Base-by-base conservation (phyloP, 2,888 invertebrate genomes). In the Hemicrepidius hirtus region DNA sequence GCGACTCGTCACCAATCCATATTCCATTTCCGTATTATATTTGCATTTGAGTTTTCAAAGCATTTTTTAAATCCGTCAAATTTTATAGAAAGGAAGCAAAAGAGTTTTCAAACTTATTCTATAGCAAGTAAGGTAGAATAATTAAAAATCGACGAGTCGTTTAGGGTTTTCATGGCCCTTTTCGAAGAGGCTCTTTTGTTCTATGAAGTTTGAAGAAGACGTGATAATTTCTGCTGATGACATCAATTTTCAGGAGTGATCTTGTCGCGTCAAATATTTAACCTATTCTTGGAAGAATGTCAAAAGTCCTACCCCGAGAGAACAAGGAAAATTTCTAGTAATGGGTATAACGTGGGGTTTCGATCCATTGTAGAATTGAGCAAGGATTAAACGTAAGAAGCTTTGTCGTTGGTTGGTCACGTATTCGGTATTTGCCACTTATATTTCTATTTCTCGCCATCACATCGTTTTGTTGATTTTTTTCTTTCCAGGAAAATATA, bases 381-480 rank as follows among this genome's bases (percentile, higher is more conserved):
- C 79, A 71, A 77, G 71, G 82, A 80, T 83, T 82, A 82, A 74
- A 68, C 73, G 75, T 82, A 84, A 84, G 84, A 81, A 80, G 83
- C 83, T 75, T 77, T 77, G 79, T 80, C 78, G 77, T 77, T 79
- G 80, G 79, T 76, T 59, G 76, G 82, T 81, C 84, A 84, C 84
- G 84, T 84, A 80, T 73, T 73, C 68, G 77, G 82, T 77, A 83
- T 83, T 81, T 82, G 77, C 79, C 78, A 80, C 80, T 81, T 80
- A 80, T 76, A 77, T 75, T 77, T 77, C 77, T 77, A 73, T 75
- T 73, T 75, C 69, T 63, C 65, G 41, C 70, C 69, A 63, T 71
- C 50, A 21, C 46, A 21, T 59, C 70, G 66, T 71, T 66, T 66
- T 63, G 49, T 50, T 49, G 37, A 41, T 60, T 53, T 50, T 60